phyloP scores from a whole-genome alignment of 2,888 invertebrate species.

The Melanostoma mellinum region DNA sequence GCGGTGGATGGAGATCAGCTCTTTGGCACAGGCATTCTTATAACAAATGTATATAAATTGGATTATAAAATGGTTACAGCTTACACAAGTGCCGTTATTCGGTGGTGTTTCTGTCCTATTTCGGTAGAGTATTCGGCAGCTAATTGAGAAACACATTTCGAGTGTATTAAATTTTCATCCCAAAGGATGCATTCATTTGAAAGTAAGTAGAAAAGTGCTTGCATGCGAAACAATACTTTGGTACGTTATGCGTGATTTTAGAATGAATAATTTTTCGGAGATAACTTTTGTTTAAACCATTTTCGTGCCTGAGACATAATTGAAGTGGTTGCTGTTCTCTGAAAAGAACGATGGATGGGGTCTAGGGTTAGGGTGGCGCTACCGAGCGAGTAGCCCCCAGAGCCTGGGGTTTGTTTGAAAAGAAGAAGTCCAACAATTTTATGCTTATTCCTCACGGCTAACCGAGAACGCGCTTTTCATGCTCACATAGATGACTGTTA shows the following conservation, averaged over 20 bases:
- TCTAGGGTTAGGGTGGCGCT: too few relatives aligned
- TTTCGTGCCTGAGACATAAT: too few relatives aligned
- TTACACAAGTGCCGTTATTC: conserved; percentile 19
- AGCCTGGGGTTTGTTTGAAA: too few relatives aligned
- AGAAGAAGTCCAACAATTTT: too few relatives aligned
- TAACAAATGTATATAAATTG: conserved; percentile 2
- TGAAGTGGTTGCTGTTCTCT: too few relatives aligned
- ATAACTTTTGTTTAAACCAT: too few relatives aligned
- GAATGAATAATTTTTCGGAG: background rate
- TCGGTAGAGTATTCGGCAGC: conserved; percentile 23
- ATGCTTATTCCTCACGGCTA: too few relatives aligned
- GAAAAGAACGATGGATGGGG: too few relatives aligned
- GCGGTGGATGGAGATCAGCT: background rate
- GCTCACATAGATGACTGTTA: too few relatives aligned
- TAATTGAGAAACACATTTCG: conserved; percentile 39
- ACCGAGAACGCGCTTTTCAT: too few relatives aligned
- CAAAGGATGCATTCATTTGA: conserved; percentile 45
- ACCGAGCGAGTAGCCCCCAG: too few relatives aligned
- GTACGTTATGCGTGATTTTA: background rate
- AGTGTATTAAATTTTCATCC: conserved; percentile 18
- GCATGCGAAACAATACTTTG: background rate
- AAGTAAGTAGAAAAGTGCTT: background rate
- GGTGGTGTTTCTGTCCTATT: conserved; percentile 11
- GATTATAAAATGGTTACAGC: conserved; percentile 36
- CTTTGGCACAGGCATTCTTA: background rate